phyloP scores from a whole-genome alignment of 2,888 invertebrate genomes.

The Agonopterix heracliana region DNA sequence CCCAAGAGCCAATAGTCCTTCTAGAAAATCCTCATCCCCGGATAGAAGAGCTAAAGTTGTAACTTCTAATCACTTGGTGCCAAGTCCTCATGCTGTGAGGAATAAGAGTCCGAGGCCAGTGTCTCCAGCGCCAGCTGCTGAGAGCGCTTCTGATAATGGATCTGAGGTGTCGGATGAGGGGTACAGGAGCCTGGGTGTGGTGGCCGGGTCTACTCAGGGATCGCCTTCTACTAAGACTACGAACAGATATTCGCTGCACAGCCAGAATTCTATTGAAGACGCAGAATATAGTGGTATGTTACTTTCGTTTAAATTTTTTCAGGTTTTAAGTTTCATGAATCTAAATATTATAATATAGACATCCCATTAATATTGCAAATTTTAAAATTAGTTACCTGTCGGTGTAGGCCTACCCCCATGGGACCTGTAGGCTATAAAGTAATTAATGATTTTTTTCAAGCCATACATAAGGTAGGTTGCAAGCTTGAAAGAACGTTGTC shows the following conservation, averaged over 20 bases:
- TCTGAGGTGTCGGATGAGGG: constrained; percentile 92
- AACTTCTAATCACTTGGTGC: constrained; percentile 62
- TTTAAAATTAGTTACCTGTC: too few relatives aligned
- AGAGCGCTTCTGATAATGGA: constrained; percentile 85
- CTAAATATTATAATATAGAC: too few relatives aligned
- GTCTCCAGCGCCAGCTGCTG: constrained; percentile 75
- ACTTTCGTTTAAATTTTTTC: background rate
- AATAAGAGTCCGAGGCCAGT: constrained; percentile 64
- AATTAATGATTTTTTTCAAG: too few relatives aligned
- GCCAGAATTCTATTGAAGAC: constrained; percentile 84
- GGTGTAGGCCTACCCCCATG: too few relatives aligned
- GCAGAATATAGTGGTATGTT: constrained; percentile 81
- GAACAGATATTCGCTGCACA: constrained; percentile 81
- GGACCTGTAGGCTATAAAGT: too few relatives aligned
- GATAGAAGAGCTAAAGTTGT: constrained; percentile 60
- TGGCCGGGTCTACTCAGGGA: constrained; percentile 67
- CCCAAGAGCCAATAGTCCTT: constrained; percentile 50
- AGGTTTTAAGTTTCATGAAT: background rate
- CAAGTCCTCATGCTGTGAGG: constrained; percentile 60
- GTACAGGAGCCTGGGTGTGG: constrained; percentile 86
- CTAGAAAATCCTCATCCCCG: constrained; percentile 60
- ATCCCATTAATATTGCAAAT: background rate
- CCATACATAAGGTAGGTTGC: too few relatives aligned
- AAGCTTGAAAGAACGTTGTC: too few relatives aligned
- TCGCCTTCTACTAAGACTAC: constrained; percentile 70